Conservation (phyloP, 1,140 invertebrate genomes). For the Antheraea pernyi region DNA sequence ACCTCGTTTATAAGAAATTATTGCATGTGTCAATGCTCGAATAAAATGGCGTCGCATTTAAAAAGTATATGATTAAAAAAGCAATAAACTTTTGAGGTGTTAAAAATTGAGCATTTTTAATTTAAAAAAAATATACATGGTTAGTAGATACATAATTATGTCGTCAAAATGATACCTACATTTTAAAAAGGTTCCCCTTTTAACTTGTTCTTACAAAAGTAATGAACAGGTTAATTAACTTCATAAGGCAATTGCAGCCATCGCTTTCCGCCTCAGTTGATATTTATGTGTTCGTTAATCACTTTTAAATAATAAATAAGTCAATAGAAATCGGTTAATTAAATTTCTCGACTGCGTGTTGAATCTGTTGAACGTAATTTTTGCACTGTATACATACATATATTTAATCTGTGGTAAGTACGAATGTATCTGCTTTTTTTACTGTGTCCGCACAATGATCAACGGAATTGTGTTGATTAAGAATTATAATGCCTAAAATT, state of each 20-base stretch:
- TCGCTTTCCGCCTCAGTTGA: neutral
- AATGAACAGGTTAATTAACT: slow-evolving; percentile 1
- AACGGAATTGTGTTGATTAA: too few relatives aligned
- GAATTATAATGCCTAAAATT: too few relatives aligned
- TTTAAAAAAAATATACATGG: neutral
- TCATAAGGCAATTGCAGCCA: neutral
- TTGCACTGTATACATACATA: neutral
- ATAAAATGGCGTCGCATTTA: slow-evolving; percentile 11
- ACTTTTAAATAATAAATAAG: neutral
- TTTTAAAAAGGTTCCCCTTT: neutral
- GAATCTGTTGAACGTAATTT: neutral
- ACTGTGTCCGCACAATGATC: too few relatives aligned
- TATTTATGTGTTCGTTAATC: neutral
- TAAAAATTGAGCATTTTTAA: slow-evolving; percentile 9
- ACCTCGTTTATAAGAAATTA: slow-evolving; percentile 19
- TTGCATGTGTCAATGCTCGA: slow-evolving; percentile 22
- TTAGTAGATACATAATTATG: slow-evolving; percentile 17
- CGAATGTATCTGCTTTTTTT: neutral
- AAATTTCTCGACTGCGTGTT: neutral
- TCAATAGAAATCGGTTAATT: neutral
- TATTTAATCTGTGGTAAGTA: neutral
- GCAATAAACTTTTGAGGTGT: slow-evolving; percentile 3
- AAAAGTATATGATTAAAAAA: slow-evolving; percentile 4
- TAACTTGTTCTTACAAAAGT: neutral
- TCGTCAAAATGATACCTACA: slow-evolving; percentile 16